A percentile compares a stretch with the other conserved stretches of the same genome.
These are phyloP conservation scores for Mayetiola destructor DNA, from an alignment of 2,888 invertebrate species.

Conservation along the genomic window DNA sequence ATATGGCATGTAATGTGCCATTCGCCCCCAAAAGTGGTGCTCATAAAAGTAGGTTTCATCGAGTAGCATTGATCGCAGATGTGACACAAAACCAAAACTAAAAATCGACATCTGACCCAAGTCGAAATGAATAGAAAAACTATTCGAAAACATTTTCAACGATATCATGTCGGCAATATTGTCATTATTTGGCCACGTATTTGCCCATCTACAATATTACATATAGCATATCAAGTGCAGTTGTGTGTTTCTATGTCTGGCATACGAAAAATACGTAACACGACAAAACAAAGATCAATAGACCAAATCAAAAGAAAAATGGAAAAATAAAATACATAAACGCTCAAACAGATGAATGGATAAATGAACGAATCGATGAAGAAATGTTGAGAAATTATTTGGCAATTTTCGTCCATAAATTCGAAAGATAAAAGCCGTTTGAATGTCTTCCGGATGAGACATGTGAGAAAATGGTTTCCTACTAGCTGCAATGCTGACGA, in stretches of 20 bases:
- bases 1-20: background rate
- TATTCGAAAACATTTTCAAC: background rate
- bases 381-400: slow-evolving; percentile 7
- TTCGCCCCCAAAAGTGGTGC: background rate
- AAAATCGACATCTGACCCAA: background rate
- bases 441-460: background rate
- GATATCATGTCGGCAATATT: background rate
- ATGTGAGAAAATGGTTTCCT: too few relatives aligned
- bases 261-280: background rate
- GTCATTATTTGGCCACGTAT: background rate
- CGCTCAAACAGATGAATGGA: too few relatives aligned
- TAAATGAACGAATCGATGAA: background rate
- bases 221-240: too few relatives aligned
- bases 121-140: background rate
- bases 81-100: background rate
- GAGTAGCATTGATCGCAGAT: background rate
- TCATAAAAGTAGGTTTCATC: background rate
- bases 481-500: too few relatives aligned
- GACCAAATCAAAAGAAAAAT: too few relatives aligned
- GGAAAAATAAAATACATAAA: too few relatives aligned
- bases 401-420: slow-evolving; percentile 4
- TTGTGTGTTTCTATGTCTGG: too few relatives aligned
- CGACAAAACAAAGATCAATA: too few relatives aligned
- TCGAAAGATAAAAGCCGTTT: background rate
- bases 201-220: too few relatives aligned